Evolutionary conservation across 1,140 invertebrate genomes (phyloP).

Genomic region (Ceratoteleas bidentatus): DNA sequence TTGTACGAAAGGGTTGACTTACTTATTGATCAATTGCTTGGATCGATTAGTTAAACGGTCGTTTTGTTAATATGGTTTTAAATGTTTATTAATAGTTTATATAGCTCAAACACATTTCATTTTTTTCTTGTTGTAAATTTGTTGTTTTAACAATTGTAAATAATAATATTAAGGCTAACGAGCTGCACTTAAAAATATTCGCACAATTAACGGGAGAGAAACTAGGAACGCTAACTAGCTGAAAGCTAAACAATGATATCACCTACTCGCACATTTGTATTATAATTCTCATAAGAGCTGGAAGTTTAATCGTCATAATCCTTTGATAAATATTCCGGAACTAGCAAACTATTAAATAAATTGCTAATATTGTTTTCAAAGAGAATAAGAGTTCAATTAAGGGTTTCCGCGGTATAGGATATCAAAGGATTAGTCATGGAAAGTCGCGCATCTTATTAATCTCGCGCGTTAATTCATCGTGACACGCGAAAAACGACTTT

Average conservation of each 20-base stretch:
- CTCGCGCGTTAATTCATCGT: background rate
- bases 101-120: no score
- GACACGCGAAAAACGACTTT: background rate
- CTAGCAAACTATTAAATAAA: constrained; percentile 4
- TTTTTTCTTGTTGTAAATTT: background rate
- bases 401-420: background rate
- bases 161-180: no score
- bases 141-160: background rate
- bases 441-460: background rate
- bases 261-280: constrained; percentile 5
- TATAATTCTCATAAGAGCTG: constrained; percentile 24
- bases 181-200: background rate
- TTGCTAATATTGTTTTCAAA: constrained; percentile 7
- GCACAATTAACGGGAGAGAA: background rate
- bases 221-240: constrained; percentile 9
- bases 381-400: background rate
- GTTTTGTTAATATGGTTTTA: no score
- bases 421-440: background rate
- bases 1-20: no score
- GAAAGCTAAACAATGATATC: constrained; percentile 14
- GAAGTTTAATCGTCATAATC: constrained; percentile 36
- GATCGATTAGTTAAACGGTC: no score
- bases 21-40: no score
- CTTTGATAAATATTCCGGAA: constrained; percentile 32
- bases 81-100: no score